Base-by-base conservation (phyloP, 2,797 vertebrate genomes). In the Buceros bicornis region DNA sequence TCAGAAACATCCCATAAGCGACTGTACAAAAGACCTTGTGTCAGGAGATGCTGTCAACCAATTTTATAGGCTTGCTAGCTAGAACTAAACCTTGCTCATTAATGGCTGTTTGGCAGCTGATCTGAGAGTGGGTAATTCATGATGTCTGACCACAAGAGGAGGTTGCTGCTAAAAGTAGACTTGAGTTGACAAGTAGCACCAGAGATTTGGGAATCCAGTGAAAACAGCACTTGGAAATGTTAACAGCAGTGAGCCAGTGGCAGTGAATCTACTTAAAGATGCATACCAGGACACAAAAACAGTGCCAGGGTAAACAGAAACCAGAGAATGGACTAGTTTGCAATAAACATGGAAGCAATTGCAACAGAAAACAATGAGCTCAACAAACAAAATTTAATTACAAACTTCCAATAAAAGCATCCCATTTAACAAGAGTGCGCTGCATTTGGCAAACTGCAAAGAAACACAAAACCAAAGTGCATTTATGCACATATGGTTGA, bases 281-380 rank as follows among this genome's bases (percentile, higher is more conserved):
- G 66, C 88, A 90, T 77, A 84, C 70, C 88, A 89, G 48, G 73
- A 56, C 77, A 93, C 56, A 78, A 77, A 93, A 58, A 5, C 35
- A 50, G 51, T 74, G 88, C 94, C 90, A 95, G 80, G 22, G 67
- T 95, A 96, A 96, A 93, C 80, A 96, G 70, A 95, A 83, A 79
- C 73, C 56, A 90, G 45, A 85, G 66, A 82, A 72, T 45, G 89
- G 86, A 94, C 80, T 87, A 74, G 56, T 87, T 90, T 90, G 85
- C 73, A 94, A 82, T 73, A 93, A 95, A 82, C 56, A n/a, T 95
- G 85, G 85, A 90, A 96, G 73, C 58, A 95, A 83, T 90, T 90
- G 94, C 74, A 69, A 50, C 19, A 54, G 91, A 92, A 95, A 92
- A 90, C 80, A 94, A 76, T 89, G 78, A 76, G 20, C 29, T 64